Evolutionary conservation across 1,140 invertebrate genomes (phyloP).

Genomic region (Cydia strobilella): DNA sequence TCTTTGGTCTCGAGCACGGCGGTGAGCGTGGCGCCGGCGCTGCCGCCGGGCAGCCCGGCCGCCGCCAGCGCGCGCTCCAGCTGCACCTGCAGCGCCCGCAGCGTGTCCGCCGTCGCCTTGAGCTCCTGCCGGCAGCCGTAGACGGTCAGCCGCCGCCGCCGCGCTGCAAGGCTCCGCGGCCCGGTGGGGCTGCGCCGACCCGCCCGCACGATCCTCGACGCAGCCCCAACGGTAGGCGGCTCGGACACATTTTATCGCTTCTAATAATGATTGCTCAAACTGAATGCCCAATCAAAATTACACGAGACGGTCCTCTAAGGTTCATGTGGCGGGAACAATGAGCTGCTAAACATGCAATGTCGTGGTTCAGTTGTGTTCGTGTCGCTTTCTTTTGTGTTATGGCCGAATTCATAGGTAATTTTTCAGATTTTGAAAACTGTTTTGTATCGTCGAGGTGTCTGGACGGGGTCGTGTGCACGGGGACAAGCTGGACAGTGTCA

Average conservation of each 20-base stretch:
- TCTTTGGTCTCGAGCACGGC: conserved; percentile 92
- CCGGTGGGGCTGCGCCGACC: conserved; percentile 55
- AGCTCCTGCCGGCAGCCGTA: conserved; percentile 84
- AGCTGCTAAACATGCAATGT: conserved; percentile 77
- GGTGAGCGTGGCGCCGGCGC: conserved; percentile 86
- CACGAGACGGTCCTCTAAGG: conserved; percentile 75
- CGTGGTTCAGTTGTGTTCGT: conserved; percentile 69
- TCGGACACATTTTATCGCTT: conserved; percentile 60
- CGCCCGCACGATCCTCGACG: conserved; percentile 47
- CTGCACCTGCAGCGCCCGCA: conserved; percentile 88
- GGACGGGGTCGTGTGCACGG: conserved; percentile 64
- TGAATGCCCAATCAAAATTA: conserved; percentile 66
- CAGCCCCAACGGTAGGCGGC: conserved; percentile 66
- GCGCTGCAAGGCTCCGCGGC: conserved; percentile 60
- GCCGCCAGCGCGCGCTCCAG: conserved; percentile 86
- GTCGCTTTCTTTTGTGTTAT: conserved; percentile 54
- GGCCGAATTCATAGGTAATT: conserved; percentile 57
- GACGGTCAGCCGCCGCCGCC: conserved; percentile 68
- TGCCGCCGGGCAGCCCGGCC: conserved; percentile 82
- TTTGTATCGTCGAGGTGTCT: conserved; percentile 54
- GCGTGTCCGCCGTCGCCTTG: conserved; percentile 89
- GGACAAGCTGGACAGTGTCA: conserved; percentile 69
- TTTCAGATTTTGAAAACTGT: conserved; percentile 47
- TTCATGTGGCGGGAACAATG: conserved; percentile 75
- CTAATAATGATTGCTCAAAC: conserved; percentile 65